Base-by-base conservation (phyloP, 2,113 vertebrate genomes). In the Regulus satrapa region DNA sequence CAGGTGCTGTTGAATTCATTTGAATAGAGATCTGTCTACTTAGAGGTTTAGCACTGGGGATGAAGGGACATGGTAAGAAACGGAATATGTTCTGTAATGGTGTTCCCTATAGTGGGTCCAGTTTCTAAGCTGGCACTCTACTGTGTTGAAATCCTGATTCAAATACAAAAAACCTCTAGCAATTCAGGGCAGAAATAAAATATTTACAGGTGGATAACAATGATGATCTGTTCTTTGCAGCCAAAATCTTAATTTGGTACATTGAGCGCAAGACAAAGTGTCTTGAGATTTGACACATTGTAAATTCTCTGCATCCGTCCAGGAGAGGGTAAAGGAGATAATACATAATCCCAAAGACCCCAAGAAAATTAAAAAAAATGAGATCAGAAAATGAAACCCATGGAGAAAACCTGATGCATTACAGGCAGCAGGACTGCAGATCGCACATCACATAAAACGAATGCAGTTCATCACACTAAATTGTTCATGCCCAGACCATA, bases 401-500 rank as follows among this genome's bases (percentile, higher is more conserved):
- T 1, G 1, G 75, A 73, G 64, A 48, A 83, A 76, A 73, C 16
- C 18, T 67, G 74, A 56, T 43, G 16, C 14, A 2, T 45, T 77
- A 52, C 58, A 88, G 64, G 51, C 85, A 83, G 85, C 51, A 56
- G 64, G 26, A 86, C 11, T 61, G 92, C 19, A 63, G 63, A 36
- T 34, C 3, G 2, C 48, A 63, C 13, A 18, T 81, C 76, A 40
- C 29, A 77, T 45, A 59, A 78, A 94, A 90, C 74, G 82, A 96
- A 88, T 52, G 75, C 75, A 41, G 82, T 56, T 93, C 72, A 78
- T 92, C 88, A 8, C 36, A 49, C 56, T 12, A 85, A 93, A 94
- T 83, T 75, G 92, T 92, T 93, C 93, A 59, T 56, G 59, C 82
- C 87, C 88, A 68, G 72, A 86, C 72, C 90, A 68, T 94, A 64